These are phyloP conservation scores for Cotesia congregata DNA, from an alignment of 2,888 invertebrate genomes.

Conservation along the genomic window DNA sequence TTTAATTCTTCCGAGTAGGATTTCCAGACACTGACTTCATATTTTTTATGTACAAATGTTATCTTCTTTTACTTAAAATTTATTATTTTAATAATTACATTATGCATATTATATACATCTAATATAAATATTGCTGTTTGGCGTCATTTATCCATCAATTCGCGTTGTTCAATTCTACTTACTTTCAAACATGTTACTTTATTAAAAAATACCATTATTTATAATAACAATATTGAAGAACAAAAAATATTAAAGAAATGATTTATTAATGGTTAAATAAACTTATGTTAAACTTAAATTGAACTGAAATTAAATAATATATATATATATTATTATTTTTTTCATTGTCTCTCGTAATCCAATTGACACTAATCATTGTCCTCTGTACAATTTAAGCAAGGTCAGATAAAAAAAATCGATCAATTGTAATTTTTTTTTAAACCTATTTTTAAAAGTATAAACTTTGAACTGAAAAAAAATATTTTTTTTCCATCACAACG, in stretches of 20 bases:
- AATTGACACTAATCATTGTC: background rate
- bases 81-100: conserved; percentile 45
- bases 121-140: conserved; percentile 66
- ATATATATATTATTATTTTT: background rate
- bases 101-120: conserved; percentile 65
- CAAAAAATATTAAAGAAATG: background rate
- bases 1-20: background rate
- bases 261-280: background rate
- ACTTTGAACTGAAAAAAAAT: no score
- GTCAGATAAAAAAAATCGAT: background rate
- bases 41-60: conserved; percentile 44
- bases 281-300: background rate
- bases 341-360: background rate
- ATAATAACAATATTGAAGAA: background rate
- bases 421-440: background rate
- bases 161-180: background rate
- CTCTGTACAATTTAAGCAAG: background rate
- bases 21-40: no score
- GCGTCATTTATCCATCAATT: conserved; percentile 49
- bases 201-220: background rate
- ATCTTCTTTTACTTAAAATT: background rate
- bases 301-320: no score
- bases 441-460: no score
- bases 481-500: no score
- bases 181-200: background rate